Base-by-base conservation (phyloP, 2,888 invertebrate species). In the Drosophila sordidula region DNA sequence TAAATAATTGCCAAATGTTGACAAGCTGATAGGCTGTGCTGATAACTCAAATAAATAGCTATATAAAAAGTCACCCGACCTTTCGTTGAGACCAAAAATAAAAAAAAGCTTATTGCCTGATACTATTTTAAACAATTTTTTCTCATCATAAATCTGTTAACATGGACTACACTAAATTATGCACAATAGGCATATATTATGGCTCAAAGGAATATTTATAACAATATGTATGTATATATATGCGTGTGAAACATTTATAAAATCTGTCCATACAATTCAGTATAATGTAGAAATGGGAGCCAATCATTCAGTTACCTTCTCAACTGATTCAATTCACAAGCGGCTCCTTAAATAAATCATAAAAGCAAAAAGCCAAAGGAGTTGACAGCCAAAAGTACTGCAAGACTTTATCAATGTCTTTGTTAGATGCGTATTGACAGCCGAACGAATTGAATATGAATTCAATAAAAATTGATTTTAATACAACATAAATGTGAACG, bases 391-490 rank as follows among this genome's bases (percentile, higher is more conserved):
- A 34, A 41, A 41, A 51, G 18, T 22, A 34, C 49, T 36, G 36
- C 46, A 47, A 34, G 25, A 38, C 26, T 38, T 26, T 54, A 44
- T 49, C 12, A 49, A 66, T 50, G 8, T 29, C 16, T 38, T 47
- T 39, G 18, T 41, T 22, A 22, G 25, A 72, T 54, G 34, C 18
- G 14, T n/a, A 39, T 51, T 68, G 73, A 58, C 73, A 72, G 50
- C 52, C 29, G 25, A 67, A 47, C 52, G 36, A 73, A 73, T 73
- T 73, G 68, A 63, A 72, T 63, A 58, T 63, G 68, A 73, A 73
- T 73, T 59, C 49, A 57, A 73, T 68, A 16, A 41, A 56, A 73
- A 68, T 73, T 56, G 73, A 68, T 73, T 72, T 38, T 52, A 63
- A 59, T 68, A 51, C 51, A 32, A 42, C 14, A 62, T 6, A 51